Percentiles rank a stretch among this genome's conserved stretches.
phyloP scores from a whole-genome alignment of 1,140 invertebrate genomes.

The Lamellibrachia luymesi region DNA sequence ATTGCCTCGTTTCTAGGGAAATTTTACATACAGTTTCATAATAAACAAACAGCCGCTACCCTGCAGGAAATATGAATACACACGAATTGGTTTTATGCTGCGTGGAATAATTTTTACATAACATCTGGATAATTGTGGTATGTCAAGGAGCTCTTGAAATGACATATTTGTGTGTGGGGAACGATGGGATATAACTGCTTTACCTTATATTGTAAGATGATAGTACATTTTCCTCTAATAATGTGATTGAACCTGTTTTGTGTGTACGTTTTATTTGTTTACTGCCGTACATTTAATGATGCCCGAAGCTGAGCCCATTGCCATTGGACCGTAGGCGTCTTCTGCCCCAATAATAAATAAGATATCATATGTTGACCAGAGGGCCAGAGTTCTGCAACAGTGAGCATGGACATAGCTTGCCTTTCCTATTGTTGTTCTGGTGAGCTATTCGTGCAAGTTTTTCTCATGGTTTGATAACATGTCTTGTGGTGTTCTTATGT shows the following conservation, averaged over 20 bases:
- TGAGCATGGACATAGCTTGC: not conserved
- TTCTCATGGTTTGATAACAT: slow-evolving; percentile 1
- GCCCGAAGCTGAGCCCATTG: not conserved
- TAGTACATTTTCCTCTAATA: not conserved
- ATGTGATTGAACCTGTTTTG: not conserved
- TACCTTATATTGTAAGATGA: not conserved
- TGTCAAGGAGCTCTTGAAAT: not conserved
- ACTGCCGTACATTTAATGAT: not conserved
- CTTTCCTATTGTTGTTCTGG: not conserved
- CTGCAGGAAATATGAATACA: not conserved
- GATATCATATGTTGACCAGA: not conserved
- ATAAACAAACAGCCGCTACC: not conserved
- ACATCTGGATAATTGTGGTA: slow-evolving; percentile 5
- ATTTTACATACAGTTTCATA: not conserved
- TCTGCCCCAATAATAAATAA: not conserved
- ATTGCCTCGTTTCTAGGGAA: not conserved
- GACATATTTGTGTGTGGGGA: not conserved
- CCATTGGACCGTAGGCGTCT: not conserved
- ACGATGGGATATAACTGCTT: not conserved
- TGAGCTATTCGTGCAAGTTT: not conserved
- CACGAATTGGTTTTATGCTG: not conserved
- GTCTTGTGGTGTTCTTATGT: not conserved
- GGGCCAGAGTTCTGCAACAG: not conserved
- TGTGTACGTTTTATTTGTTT: not conserved
- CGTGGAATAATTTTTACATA: slow-evolving; percentile 1